Evolutionary conservation across 2,797 vertebrate genomes (phyloP), one percentile per base, ranked within the genome.

Genomic region (Muscicapa comitata): DNA sequence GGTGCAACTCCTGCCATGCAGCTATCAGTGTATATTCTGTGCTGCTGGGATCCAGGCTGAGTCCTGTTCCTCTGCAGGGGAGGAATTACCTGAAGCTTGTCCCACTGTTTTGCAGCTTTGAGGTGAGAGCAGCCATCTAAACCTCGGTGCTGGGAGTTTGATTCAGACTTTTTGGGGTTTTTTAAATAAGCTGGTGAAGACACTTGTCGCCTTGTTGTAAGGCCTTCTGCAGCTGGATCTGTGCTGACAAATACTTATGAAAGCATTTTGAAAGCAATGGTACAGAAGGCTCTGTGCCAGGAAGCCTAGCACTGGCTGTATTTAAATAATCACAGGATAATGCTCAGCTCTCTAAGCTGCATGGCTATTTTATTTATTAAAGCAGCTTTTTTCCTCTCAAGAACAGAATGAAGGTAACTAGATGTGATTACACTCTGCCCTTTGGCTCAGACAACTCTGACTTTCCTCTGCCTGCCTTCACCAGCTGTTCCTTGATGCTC

Each of bases 301-400:
- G 58, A 96, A 63, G 31, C 38, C 37, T 74, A 57, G 28, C 59
- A 38, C 21, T 62, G 65, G 14, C 57, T 90, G 85, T 50, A 79
- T 93, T 93, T 91, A 89, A 93, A 85, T 94, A 92, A 79, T 89
- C 24, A 24, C 7, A 8, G 31, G 31, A 37, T 91, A 70, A 59
- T 3, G 5, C 31, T 85, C 25, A 33, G 45, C 71, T 82, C 61
- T 71, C 17, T 74, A 77, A 92, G 57, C 75, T 1, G 3, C 26
- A 12, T 67, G 53, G 63, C 81, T 91, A 5, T 93, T 88, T 88
- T 88, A 71, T 78, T 91, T 95, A 82, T 79, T 87, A 88, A 90
- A 94, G 85, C 61, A 58, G 68, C 43, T 81, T 65, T 91, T 91
- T 84, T 53, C 17, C 38, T 40, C 78, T 79, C 0, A 12, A 82